Evolutionary conservation across 2,113 vertebrate species (phyloP).

Genomic region (Pseudorhombus dupliciocellatus): DNA sequence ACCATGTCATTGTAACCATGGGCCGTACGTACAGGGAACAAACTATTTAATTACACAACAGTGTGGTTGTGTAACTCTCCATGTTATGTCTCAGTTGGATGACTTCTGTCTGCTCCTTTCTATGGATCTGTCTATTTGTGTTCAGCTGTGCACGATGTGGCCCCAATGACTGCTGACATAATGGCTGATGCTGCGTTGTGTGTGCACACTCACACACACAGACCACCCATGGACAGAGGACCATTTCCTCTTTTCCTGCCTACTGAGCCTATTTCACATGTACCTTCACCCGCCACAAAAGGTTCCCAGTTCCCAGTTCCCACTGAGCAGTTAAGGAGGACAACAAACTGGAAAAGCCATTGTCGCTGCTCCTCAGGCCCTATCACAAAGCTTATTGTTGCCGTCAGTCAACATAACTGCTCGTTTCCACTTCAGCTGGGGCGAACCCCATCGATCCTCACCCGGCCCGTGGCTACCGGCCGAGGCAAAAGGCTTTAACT

Average conservation of each 20-base stretch:
- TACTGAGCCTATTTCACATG: conserved; percentile 47
- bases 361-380: conserved; percentile 56
- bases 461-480: conserved; percentile 36
- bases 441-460: conserved; percentile 40
- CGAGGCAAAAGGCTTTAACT: conserved; percentile 38
- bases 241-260: conserved; percentile 56
- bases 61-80: conserved; percentile 1
- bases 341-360: conserved; percentile 59
- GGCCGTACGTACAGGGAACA: not conserved
- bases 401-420: conserved; percentile 61
- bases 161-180: conserved; percentile 32
- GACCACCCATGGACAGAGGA: conserved; percentile 69
- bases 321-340: conserved; percentile 68
- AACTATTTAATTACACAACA: conserved; percentile 16
- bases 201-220: conserved; percentile 19
- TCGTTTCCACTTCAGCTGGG: conserved; percentile 42
- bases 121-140: conserved; percentile 26
- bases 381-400: conserved; percentile 62
- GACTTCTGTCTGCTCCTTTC: conserved; percentile 28
- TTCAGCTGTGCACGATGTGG: conserved; percentile 18
- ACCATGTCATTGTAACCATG: not conserved
- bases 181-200: conserved; percentile 11
- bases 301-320: conserved; percentile 65
- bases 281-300: conserved; percentile 61
- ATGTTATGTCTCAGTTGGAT: conserved; percentile 6